Base-by-base conservation (phyloP, 2,797 vertebrate species). In the Perdix hodgsoniae region DNA sequence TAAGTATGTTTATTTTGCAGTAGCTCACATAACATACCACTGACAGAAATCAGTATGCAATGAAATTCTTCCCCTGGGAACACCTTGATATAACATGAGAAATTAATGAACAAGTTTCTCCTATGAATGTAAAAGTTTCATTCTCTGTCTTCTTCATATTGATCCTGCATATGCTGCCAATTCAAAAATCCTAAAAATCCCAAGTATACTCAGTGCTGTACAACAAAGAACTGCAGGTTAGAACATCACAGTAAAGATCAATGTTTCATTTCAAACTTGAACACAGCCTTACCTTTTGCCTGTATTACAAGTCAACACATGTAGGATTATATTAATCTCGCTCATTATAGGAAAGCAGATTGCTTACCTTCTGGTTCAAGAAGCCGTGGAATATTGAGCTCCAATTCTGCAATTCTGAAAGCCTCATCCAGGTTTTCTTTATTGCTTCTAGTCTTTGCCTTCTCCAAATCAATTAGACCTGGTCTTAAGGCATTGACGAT, bases 341-440 rank as follows among this genome's bases (percentile, higher is more conserved):
- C 5, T 56, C 35, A 23, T 69, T 67, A 54, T 19, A 21, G 72
- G 42, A 79, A 79, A 29, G 6, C 29, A 88, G 39, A 67, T 57
- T 17, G 39, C 75, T 90, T 95, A 99, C 99, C 99, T 86, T 99
- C 98, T 1, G 99, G 98, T 82, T 99, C 99, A 92, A 99, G 98
- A 83, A 99, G 97, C 19, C 95, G 97, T 75, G 99, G 99, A 83
- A 99, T 99, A 83, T 97, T 98, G 80, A 99, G 96, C 91, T 99
- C 99, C 54, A 29, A 92, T 92, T 99, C 99, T 27, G 99, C 99
- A 6, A 98, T 96, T 75, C 89, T 84, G 76, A 99, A 99, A 17
- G 99, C 99, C 74, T 99, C 99, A 88, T 98, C 98, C 93, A 99
- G 98, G 93, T 99, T 99, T 95, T 99, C 98, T 93, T 93, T 98